phyloP scores from a whole-genome alignment of 2,797 vertebrate genomes.

The Potorous gilbertii region DNA sequence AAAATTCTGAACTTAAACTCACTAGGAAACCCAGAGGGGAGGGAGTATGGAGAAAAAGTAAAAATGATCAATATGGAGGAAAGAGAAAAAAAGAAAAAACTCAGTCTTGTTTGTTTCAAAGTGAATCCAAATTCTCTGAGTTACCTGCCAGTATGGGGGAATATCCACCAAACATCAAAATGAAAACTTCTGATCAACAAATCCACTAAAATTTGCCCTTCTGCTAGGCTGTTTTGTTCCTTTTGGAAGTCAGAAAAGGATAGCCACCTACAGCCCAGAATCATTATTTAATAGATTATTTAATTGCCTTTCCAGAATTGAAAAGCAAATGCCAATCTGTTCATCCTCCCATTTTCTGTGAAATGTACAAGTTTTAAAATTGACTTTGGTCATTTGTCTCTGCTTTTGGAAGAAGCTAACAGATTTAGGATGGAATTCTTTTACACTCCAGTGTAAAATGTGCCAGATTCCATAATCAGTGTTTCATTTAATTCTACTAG shows the following conservation, averaged over 20 bases:
- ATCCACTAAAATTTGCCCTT: neutral
- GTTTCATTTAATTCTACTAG: slow-evolving; percentile 9
- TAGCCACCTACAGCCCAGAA: neutral
- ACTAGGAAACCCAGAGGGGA: slow-evolving; percentile 27
- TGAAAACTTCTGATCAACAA: neutral
- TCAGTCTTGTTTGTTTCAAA: neutral
- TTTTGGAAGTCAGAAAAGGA: slow-evolving; percentile 23
- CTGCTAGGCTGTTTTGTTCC: neutral
- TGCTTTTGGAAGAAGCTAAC: slow-evolving; percentile 11
- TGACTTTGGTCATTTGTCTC: neutral
- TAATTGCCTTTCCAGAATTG: slow-evolving; percentile 44
- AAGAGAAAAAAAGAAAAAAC: neutral
- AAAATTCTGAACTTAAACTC: slow-evolving; percentile 66
- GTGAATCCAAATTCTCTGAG: slow-evolving; percentile 17
- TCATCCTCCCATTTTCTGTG: slow-evolving; percentile 1
- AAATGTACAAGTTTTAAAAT: slow-evolving; percentile 13
- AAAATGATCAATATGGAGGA: slow-evolving; percentile 61
- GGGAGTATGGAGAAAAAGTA: slow-evolving; percentile 18
- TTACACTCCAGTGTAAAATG: slow-evolving; percentile 22
- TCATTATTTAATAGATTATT: neutral
- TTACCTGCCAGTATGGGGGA: slow-evolving; percentile 39
- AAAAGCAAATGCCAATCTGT: slow-evolving; percentile 22
- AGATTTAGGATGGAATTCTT: slow-evolving; percentile 38
- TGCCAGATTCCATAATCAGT: neutral
- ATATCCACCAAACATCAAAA: neutral